Evolutionary conservation across 1,140 invertebrate species (phyloP).

Genomic region (Rhopalosiphum maidis): DNA sequence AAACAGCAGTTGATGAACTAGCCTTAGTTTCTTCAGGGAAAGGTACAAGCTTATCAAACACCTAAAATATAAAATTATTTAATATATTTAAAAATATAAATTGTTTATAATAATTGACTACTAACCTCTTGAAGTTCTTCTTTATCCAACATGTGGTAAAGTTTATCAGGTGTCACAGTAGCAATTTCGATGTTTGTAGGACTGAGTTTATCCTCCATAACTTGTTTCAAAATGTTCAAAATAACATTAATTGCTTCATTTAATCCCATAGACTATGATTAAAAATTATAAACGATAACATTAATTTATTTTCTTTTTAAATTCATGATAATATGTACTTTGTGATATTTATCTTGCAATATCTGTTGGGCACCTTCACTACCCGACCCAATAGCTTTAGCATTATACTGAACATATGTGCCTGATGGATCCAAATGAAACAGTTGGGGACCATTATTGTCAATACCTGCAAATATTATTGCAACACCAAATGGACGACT

Average conservation of each 20-base stretch:
- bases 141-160: constrained; percentile 91
- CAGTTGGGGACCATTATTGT: constrained; percentile 84
- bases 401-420: constrained; percentile 97
- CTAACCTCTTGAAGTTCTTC: constrained; percentile 83
- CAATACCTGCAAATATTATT: constrained; percentile 86
- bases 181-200: constrained; percentile 98
- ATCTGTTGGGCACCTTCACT: constrained; percentile 99
- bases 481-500: constrained; percentile 99
- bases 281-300: constrained; percentile 1
- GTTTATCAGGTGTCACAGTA: constrained; percentile 83
- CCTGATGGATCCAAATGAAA: constrained; percentile 99
- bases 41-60: constrained; percentile 51
- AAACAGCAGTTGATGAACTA: constrained; percentile 19
- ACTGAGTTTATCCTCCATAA: constrained; percentile 99
- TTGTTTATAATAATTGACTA: neutral
- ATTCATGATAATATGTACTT: constrained; percentile 66
- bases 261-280: constrained; percentile 89
- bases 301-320: neutral
- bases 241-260: constrained; percentile 92
- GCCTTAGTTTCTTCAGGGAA: constrained; percentile 44
- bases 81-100: neutral
- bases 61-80: constrained; percentile 11
- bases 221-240: constrained; percentile 96
- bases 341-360: constrained; percentile 85
- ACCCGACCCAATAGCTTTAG: constrained; percentile 98